Evolutionary conservation across 2,888 invertebrate genomes (phyloP), one percentile per base, ranked within the genome.

Genomic region (Euproctis similis): DNA sequence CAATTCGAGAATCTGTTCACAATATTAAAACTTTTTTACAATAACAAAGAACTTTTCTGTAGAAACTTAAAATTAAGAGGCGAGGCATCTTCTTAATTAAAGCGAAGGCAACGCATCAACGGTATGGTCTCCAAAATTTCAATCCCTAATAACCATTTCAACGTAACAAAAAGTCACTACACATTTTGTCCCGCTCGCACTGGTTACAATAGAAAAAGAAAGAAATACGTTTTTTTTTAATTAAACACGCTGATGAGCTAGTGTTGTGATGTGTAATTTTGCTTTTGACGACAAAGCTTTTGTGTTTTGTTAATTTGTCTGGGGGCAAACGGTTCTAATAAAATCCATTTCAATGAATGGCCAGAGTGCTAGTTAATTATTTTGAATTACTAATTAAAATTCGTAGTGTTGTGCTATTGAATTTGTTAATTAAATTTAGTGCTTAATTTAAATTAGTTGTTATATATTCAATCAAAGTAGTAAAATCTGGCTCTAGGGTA

Each of bases 61-160:
- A 28, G 31, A 58, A n/a, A 57, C 48, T 58, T 42, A 42, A 36
- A 32, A 46, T 48, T 53, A 50, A 48, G 53, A 59, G 48, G n/a
- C 42, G 45, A 49, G 53, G 49, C 52, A 53, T 49, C 43, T 43
- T 44, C 55, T 53, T 62, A 62, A 62, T 62, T 62, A 62, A 60
- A 53, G 41, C 40, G 42, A 35, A 42, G 37, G 49, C 41, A 52
- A 42, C 45, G 46, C 55, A 55, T 53, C 52, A 45, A 45, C 56
- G 53, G 53, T 49, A 3, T 3, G 9, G 4, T 20, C 9, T 20
- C 49, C 41, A 45, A 52, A 47, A 52, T 42, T 51, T 59, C 48
- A 55, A 58, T 55, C 50, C 53, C 46, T 44, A 53, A 49, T 52
- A 57, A 53, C 47, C 54, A 46, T 59, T 59, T 48, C 40, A 35